Conservation (phyloP, 2,113 vertebrate genomes). For the Dryoscopus gambensis region DNA sequence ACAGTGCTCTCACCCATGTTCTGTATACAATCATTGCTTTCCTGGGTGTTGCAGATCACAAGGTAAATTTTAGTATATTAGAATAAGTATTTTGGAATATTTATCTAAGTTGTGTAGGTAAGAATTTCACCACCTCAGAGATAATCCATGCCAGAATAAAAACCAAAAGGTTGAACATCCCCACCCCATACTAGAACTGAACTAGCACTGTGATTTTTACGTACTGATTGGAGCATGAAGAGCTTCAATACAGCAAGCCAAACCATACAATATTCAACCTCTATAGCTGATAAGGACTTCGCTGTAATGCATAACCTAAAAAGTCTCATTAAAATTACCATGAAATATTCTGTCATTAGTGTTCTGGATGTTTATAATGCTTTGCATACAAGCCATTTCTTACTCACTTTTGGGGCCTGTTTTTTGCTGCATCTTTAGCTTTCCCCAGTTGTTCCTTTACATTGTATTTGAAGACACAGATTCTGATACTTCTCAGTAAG, state of each 20-base stretch:
- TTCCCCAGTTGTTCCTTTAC: background rate
- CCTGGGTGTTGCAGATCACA: constrained; percentile 95
- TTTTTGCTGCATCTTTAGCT: background rate
- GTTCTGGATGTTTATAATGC: background rate
- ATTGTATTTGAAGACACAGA: background rate
- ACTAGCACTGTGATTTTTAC: background rate
- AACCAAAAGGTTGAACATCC: background rate
- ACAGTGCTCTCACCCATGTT: constrained; percentile 94
- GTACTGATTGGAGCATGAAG: background rate
- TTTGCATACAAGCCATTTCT: background rate
- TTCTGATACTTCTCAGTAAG: background rate
- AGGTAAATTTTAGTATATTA: constrained; percentile 72
- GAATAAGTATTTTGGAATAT: background rate
- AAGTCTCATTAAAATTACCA: background rate
- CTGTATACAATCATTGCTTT: constrained; percentile 91
- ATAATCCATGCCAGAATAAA: background rate
- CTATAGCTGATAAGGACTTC: background rate
- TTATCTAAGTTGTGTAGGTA: background rate
- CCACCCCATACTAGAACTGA: background rate
- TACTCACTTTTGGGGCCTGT: background rate
- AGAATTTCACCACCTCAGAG: background rate
- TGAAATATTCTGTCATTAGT: background rate
- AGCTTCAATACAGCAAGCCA: background rate
- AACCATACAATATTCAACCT: background rate
- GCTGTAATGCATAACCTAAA: background rate